Percentiles rank a stretch among this genome's conserved stretches.
Evolutionary conservation across 2,797 vertebrate genomes (phyloP).

Genomic region (Sebastolobus alascanus): DNA sequence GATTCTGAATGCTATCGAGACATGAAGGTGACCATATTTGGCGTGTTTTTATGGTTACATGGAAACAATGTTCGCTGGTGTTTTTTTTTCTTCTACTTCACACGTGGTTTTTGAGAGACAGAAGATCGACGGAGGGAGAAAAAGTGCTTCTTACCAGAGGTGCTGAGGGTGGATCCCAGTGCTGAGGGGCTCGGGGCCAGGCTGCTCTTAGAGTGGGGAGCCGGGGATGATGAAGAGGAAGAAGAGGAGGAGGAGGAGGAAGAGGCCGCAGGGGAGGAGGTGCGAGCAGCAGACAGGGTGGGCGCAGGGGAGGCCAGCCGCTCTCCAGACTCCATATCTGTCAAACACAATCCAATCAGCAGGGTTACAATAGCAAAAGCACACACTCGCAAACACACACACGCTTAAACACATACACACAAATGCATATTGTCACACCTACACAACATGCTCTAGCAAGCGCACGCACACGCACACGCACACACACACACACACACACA

Average conservation of each 20-base stretch:
- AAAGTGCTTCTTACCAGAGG: slow-evolving; percentile 87
- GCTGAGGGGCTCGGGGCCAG: slow-evolving; percentile 89
- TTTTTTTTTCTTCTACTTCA: slow-evolving; percentile 26
- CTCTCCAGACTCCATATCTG: slow-evolving; percentile 99
- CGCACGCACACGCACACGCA: slow-evolving; percentile 14
- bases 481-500: background rate
- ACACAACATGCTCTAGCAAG: slow-evolving; percentile 52
- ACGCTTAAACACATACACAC: slow-evolving; percentile 57
- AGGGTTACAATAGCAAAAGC: slow-evolving; percentile 80
- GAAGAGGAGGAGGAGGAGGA: slow-evolving; percentile 83
- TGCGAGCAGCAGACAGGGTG: slow-evolving; percentile 90
- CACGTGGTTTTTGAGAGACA: slow-evolving; percentile 22
- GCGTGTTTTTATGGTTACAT: slow-evolving; percentile 42
- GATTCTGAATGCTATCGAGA: slow-evolving; percentile 67
- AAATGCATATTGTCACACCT: slow-evolving; percentile 63
- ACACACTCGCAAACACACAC: slow-evolving; percentile 65
- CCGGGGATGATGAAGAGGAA: slow-evolving; percentile 85
- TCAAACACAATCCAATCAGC: slow-evolving; percentile 89
- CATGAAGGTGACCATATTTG: slow-evolving; percentile 72
- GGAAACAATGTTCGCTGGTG: slow-evolving; percentile 27
- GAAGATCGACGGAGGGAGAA: slow-evolving; percentile 42
- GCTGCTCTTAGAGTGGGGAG: slow-evolving; percentile 90
- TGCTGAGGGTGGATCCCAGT: slow-evolving; percentile 90
- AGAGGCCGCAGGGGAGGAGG: slow-evolving; percentile 86
- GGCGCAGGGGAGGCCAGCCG: slow-evolving; percentile 91